These are phyloP conservation scores for Notoglanidium macrostoma DNA, from an alignment of 2,797 vertebrate species.

Conservation along the genomic window DNA sequence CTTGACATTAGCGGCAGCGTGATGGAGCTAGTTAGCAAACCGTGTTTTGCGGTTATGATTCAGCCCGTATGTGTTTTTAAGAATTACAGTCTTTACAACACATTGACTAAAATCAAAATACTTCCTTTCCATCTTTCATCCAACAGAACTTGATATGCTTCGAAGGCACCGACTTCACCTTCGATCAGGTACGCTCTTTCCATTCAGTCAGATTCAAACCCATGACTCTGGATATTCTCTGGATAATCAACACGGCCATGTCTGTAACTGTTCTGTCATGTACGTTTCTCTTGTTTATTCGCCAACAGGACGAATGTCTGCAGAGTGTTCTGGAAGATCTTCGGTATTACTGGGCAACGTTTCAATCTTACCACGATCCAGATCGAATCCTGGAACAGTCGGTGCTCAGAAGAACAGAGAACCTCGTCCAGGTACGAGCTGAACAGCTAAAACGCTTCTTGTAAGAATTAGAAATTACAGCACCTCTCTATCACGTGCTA, in stretches of 20 bases:
- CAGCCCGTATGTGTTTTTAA: background rate
- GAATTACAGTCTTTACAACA: background rate
- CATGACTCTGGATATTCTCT: too few relatives aligned
- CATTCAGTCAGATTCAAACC: background rate
- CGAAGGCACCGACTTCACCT: constrained; percentile 41
- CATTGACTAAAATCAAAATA: background rate
- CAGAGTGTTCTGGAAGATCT: constrained; percentile 68
- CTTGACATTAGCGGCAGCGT: background rate
- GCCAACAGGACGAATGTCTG: constrained; percentile 65
- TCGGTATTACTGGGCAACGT: constrained; percentile 61
- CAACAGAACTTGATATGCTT: constrained; percentile 64
- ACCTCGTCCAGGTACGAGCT: constrained; percentile 67
- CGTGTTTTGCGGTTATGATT: background rate
- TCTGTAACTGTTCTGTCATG: too few relatives aligned
- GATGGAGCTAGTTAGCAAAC: background rate
- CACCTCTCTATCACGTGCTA: too few relatives aligned
- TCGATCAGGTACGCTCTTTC: constrained; percentile 64
- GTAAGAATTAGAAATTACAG: background rate
- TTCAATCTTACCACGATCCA: constrained; percentile 57
- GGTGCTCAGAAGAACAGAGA: constrained; percentile 60
- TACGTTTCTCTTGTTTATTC: background rate
- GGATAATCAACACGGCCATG: background rate
- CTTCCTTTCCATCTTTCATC: background rate
- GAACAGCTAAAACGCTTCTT: background rate
- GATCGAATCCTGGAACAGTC: constrained; percentile 39